Base-by-base conservation (phyloP, 2,113 vertebrate species). In the Rhombomys opimus region DNA sequence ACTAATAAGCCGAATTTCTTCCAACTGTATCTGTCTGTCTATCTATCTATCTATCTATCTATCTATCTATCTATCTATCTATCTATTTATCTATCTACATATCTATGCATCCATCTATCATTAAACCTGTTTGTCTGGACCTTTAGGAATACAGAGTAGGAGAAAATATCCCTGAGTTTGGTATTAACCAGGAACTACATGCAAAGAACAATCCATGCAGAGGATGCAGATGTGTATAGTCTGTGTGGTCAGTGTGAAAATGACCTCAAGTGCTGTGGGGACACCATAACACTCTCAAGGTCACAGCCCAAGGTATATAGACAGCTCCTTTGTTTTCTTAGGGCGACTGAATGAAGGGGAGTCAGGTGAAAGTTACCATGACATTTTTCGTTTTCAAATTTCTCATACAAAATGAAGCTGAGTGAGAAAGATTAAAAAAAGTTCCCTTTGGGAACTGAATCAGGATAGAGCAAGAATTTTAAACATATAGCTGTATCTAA, bases 341-440 rank as follows among this genome's bases (percentile, higher is more conserved):
- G 9, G 14, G 14, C 86, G 89, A 94, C 18, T 73, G 68, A 65
- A 54, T n/a, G 14, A 92, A 87, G 77, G 46, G 86, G 35, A 96
- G 46, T 67, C 11, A 32, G 65, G 15, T 76, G 30, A 75, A 96
- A 52, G 11, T 91, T 84, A 78, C 54, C 2, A 10, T 73, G 15
- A 35, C 75, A 65, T 92, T 68, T 35, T 3, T 59, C 67, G 52
- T 85, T 95, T 93, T 75, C 67, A 68, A 78, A 73, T 25, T 78
- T 96, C 13, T 50, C 1, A 5, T 32, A 52, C 32, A 91, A 84
- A 91, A 73, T 54, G 15, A 3, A 54, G 41, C 35, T 61, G 11
- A 89, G 14, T 94, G 87, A 93, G 2, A 91, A 89, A 89, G 18
- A 84, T 59, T 50, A 63, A 82, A 18, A 86, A 35, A 82, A 87